phyloP scores from a whole-genome alignment of 2,797 vertebrate genomes.

The Enteromius mattozi region DNA sequence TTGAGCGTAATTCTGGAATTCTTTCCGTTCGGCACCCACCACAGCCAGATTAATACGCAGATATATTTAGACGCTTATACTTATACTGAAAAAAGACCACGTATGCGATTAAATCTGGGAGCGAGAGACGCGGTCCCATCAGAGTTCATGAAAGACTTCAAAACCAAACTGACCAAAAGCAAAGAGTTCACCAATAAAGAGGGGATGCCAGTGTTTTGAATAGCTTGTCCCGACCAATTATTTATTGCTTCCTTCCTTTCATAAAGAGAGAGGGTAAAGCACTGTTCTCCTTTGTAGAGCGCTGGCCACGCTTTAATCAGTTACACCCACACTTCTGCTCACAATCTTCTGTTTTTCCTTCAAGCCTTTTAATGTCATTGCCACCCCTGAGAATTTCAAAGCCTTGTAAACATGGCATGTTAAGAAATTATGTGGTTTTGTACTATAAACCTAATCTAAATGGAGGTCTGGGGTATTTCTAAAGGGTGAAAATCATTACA shows the following conservation, averaged over 20 bases:
- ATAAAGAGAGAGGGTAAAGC: constrained; percentile 67
- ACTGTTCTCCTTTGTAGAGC: constrained; percentile 71
- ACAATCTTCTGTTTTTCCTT: constrained; percentile 69
- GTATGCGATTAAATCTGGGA: neutral
- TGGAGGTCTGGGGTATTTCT: neutral
- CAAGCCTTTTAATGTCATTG: constrained; percentile 52
- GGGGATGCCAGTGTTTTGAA: constrained; percentile 64
- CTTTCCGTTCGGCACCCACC: neutral
- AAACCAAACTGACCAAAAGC: constrained; percentile 13
- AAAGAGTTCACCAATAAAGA: constrained; percentile 64
- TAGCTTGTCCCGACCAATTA: constrained; percentile 69
- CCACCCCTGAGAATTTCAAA: constrained; percentile 21
- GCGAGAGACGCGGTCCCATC: constrained; percentile 1
- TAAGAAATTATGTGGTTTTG: neutral
- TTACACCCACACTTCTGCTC: constrained; percentile 76
- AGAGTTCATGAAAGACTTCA: constrained; percentile 31
- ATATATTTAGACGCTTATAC: constrained; percentile 1
- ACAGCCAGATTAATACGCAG: constrained; percentile 20
- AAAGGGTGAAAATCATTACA: constrained; percentile 28
- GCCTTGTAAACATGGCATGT: neutral
- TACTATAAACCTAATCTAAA: neutral
- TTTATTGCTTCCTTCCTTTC: constrained; percentile 81
- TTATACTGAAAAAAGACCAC: neutral
- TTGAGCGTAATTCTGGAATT: neutral
- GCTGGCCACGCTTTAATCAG: constrained; percentile 75